Evolutionary conservation across 2,797 vertebrate species (phyloP), one percentile per base, ranked within the genome.

Genomic region (Danio aesculapii): DNA sequence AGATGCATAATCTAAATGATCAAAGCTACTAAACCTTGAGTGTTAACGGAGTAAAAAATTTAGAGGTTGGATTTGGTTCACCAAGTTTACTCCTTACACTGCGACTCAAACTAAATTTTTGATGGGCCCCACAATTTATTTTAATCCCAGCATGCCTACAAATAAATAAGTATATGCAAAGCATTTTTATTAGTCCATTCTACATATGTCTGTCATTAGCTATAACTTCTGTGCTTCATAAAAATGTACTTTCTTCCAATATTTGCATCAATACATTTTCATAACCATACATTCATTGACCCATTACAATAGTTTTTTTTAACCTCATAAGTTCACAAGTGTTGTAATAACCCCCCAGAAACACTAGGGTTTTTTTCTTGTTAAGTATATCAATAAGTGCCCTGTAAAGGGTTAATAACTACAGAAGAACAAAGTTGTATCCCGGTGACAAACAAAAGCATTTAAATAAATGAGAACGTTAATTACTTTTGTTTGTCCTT

Each of bases 161-260:
- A 62, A 57, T 6, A 63, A 59, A 43, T 17, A 73, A 8, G 52
- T 12, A 75, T 66, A 30, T 30, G 30, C 3, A 30, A 30, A 30
- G 14, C 30, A 53, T 17, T 41, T 76, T 41, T 76, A 49, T 52
- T 57, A 46, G 71, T 14, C 17, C 11, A n/a, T 81, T 81, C n/a
- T 74, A 16, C 83, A 86, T 77, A 86, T 86, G 87, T 88, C 87
- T 85, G 85, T 86, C 87, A 82, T 81, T 76, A 47, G 46, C 41
- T 16, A 43, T 52, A 1, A 17, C 39, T 55, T 71, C 11, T 64
- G 5, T 41, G 49, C 19, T 9, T 53, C 6, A 6, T 4, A 69
- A 41, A 5, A 30, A 30, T 1, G 3, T 30, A 30, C 30, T 62
- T 57, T 39, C 12, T 44, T 11, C 12, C 8, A 21, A 66, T 41